A percentile compares a stretch with the other conserved stretches of the same genome.
These are phyloP conservation scores for Mactromeris polynyma DNA, from an alignment of 2,888 invertebrate genomes.

Conservation along the genomic window DNA sequence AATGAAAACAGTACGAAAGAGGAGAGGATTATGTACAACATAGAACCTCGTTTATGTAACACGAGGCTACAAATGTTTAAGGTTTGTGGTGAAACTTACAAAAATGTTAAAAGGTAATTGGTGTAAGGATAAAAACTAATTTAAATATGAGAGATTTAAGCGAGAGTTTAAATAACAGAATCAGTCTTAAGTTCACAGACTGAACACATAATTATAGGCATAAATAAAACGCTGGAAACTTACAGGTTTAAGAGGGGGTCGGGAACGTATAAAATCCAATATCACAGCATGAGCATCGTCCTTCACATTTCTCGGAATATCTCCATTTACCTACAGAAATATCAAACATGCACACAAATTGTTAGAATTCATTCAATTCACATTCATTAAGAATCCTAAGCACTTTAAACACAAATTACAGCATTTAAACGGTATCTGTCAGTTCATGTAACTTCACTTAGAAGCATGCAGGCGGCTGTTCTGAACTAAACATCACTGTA, in stretches of 20 bases:
- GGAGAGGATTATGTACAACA: no score
- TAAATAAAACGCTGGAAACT: no score
- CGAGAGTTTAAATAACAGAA: no score
- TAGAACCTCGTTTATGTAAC: no score
- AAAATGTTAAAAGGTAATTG: no score
- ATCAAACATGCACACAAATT: conserved; percentile 21
- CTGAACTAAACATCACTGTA: background rate
- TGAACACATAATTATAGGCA: no score
- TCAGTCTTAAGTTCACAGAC: no score
- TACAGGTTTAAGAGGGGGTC: conserved; percentile 96
- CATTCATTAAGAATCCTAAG: background rate
- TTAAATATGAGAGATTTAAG: no score
- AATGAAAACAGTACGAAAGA: no score
- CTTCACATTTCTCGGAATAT: conserved; percentile 92
- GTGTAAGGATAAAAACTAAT: no score
- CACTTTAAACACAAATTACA: background rate
- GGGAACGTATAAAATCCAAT: conserved; percentile 97
- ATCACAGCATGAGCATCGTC: conserved; percentile 98
- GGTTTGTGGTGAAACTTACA: no score
- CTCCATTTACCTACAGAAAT: conserved; percentile 91
- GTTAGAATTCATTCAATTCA: background rate
- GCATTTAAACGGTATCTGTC: background rate
- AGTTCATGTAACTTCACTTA: background rate
- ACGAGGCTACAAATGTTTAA: no score
- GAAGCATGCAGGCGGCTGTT: background rate